Base-by-base conservation (phyloP, 2,888 invertebrate species). In the Anarsia innoxiella region DNA sequence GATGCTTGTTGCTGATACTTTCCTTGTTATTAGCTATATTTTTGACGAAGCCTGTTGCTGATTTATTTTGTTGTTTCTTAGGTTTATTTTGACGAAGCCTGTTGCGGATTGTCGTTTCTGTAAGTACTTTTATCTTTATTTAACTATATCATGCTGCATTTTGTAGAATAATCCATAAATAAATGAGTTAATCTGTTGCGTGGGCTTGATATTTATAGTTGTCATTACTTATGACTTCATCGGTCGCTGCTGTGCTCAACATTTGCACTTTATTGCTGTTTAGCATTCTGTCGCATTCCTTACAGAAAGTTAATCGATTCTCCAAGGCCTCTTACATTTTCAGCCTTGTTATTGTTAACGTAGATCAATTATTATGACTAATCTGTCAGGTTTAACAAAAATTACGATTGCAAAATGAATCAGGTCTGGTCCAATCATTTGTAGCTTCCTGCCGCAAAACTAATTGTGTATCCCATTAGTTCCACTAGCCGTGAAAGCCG, bases 141-240 rank as follows among this genome's bases (percentile, higher is more conserved):
- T n/a, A n/a, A n/a, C n/a, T n/a, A n/a, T n/a, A n/a, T n/a, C n/a
- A n/a, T n/a, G n/a, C n/a, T n/a, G n/a, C n/a, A n/a, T n/a, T n/a
- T n/a, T n/a, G n/a, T n/a, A n/a, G n/a, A n/a, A n/a, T n/a, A n/a
- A n/a, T n/a, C n/a, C n/a, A n/a, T n/a, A n/a, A n/a, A n/a, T n/a
- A n/a, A n/a, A n/a, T n/a, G n/a, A n/a, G n/a, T n/a, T n/a, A n/a
- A n/a, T n/a, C n/a, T n/a, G 55, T 53, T 65, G 74, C 61, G 79
- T 79, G 69, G 78, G 79, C 42, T 53, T 51, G 42, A 52, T 70
- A 75, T 76, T 77, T 78, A 71, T 73, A 68, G 69, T 56, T 62
- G 67, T 63, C 66, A 59, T 64, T 59, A 59, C 60, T 58, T 73
- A 76, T 79, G 82, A 80, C 77, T 74, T 82, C 80, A 82, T 76